phyloP scores from a whole-genome alignment of 2,888 invertebrate genomes.

The Drosophila diplacantha region DNA sequence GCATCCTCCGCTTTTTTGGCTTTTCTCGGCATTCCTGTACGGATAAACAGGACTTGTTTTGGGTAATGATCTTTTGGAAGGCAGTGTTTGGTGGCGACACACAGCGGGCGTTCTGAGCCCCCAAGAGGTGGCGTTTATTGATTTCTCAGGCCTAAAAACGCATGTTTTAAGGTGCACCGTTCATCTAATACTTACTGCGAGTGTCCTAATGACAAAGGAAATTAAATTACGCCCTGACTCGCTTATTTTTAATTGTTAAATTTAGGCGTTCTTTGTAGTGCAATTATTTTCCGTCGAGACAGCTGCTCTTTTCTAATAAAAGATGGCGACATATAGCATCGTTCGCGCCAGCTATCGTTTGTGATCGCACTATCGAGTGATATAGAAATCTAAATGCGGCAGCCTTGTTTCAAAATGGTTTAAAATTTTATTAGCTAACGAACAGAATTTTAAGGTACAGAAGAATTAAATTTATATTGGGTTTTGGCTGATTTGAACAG shows the following conservation, averaged over 20 bases:
- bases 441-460: background rate
- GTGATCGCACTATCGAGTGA: background rate
- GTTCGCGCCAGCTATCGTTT: conserved; percentile 17
- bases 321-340: conserved; percentile 70
- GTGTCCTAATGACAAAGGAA: background rate
- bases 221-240: background rate
- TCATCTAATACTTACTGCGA: background rate
- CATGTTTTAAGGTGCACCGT: too few relatives aligned
- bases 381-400: too few relatives aligned
- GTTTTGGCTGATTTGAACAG: too few relatives aligned
- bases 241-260: conserved; percentile 32
- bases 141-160: conserved; percentile 46
- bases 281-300: conserved; percentile 62
- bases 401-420: background rate
- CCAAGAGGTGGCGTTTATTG: conserved; percentile 47
- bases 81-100: conserved; percentile 52
- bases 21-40: conserved; percentile 46
- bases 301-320: conserved; percentile 61
- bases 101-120: conserved; percentile 58
- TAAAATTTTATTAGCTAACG: background rate
- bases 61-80: conserved; percentile 28
- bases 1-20: conserved; percentile 45
- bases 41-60: conserved; percentile 19
- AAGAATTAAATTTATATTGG: too few relatives aligned
- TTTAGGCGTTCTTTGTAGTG: conserved; percentile 43